Percentiles rank a stretch among this genome's conserved stretches.
Evolutionary conservation across 2,888 invertebrate species (phyloP).

Genomic region (Nephrocerus scutellatus): DNA sequence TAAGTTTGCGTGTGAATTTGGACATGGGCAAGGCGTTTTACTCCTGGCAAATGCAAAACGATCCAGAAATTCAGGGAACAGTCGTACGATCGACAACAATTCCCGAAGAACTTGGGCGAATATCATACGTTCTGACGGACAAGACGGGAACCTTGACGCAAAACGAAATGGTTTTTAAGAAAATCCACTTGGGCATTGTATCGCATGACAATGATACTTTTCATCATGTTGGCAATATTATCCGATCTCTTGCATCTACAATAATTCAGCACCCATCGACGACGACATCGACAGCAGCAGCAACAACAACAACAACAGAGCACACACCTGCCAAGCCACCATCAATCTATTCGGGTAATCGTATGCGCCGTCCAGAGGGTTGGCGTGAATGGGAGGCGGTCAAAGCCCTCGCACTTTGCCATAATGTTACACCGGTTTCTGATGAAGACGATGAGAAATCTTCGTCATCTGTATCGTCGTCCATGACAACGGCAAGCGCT

Average conservation of each 20-base stretch:
- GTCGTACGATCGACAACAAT: conserved; percentile 97
- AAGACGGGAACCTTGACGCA: conserved; percentile 98
- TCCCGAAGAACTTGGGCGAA: conserved; percentile 94
- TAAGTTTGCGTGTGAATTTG: conserved; percentile 94
- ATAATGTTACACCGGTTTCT: conserved; percentile 97
- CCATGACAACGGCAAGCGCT: conserved; percentile 34
- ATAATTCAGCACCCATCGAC: conserved; percentile 32
- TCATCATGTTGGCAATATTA: conserved; percentile 44
- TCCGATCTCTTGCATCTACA: conserved; percentile 37
- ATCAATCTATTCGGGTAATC: conserved; percentile 36
- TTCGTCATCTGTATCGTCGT: conserved; percentile 39
- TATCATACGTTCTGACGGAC: conserved; percentile 93
- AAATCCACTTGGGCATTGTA: conserved; percentile 88
- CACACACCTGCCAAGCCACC: conserved; percentile 23
- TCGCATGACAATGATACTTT: conserved; percentile 69
- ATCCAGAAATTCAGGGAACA: conserved; percentile 86
- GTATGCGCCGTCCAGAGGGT: conserved; percentile 61
- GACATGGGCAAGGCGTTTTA: conserved; percentile 99
- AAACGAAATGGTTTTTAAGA: conserved; percentile 98
- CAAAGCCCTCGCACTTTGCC: conserved; percentile 91
- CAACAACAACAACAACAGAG: too few species aligned
- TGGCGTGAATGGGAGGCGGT: conserved; percentile 82
- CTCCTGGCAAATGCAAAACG: conserved; percentile 92
- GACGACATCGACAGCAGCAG: too few species aligned
- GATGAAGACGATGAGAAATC: conserved; percentile 53